Evolutionary conservation across 2,888 invertebrate species (phyloP), one percentile per base, ranked within the genome.

Genomic region (Achlya flavicornis): DNA sequence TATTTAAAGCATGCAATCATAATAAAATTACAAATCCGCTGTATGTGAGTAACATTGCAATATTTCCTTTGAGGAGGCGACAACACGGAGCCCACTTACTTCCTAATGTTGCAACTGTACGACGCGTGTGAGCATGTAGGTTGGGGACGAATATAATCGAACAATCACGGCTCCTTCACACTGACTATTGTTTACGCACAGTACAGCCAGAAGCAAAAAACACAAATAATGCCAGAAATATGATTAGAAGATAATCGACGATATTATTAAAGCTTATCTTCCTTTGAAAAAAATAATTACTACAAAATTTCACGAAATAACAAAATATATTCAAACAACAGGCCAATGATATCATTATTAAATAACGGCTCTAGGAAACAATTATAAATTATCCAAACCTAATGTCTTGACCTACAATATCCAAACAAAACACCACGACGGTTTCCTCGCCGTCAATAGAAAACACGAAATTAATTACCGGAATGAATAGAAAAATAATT

Each of bases 51-150:
- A 67, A 63, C 32, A 66, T 70, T 70, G 69, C 70, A 57, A 32
- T 66, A 66, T 66, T 69, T 72, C 72, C 71, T 69, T 59, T 46
- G 59, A 53, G 19, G 19, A 16, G 10, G n/a, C 38, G 38, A 43
- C 58, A 35, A 58, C 63, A 59, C 10, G 19, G 53, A n/a, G 10
- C 53, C 53, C 53, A 53, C 32, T 66, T 68, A 70, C 81, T 85
- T 88, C 87, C 87, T 83, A 77, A 82, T 85, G 84, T 83, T 79
- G 81, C 79, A 86, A 86, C 74, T 69, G 4, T n/a, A n/a, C 72
- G 72, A 69, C 53, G 53, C 57, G 66, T 85, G 83, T 85, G 83
- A 71, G 69, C 85, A 89, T 81, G 78, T 88, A 70, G 89, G 89
- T 89, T 86, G 84, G 79, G 89, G 89, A 85, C 89, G 75, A 53